Evolutionary conservation across 2,888 invertebrate species (phyloP).

Genomic region (Exocentrus adspersus): DNA sequence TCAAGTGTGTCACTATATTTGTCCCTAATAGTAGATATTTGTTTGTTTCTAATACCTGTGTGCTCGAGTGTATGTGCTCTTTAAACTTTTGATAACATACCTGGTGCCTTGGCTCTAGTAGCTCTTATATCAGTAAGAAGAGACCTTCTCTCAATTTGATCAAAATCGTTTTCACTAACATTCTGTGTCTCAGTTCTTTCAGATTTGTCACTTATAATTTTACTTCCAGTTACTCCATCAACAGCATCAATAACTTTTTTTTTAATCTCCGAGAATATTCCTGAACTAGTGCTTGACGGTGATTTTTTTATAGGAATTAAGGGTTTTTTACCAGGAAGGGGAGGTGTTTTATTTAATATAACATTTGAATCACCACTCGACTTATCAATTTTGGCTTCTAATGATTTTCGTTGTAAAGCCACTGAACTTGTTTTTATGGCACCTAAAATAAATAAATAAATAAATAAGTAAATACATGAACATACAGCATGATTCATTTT

Average conservation of each 20-base stretch:
- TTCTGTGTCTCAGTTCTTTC: constrained; percentile 49
- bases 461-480: too few relatives aligned
- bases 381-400: constrained; percentile 61
- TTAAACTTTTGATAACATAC: constrained; percentile 42
- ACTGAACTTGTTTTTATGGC: constrained; percentile 52
- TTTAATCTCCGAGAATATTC: constrained; percentile 43
- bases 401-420: constrained; percentile 67
- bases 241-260: constrained; percentile 59
- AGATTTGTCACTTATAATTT: constrained; percentile 51
- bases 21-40: too few relatives aligned
- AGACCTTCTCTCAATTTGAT: constrained; percentile 72
- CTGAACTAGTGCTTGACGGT: constrained; percentile 66
- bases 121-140: constrained; percentile 75
- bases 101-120: constrained; percentile 73
- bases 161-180: constrained; percentile 66
- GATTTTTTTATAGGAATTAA: constrained; percentile 74
- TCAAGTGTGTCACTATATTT: too few relatives aligned
- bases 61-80: too few relatives aligned
- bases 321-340: constrained; percentile 70
- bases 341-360: constrained; percentile 62
- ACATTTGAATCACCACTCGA: constrained; percentile 12
- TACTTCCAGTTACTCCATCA: constrained; percentile 66
- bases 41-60: neutral
- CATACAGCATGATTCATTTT: too few relatives aligned
- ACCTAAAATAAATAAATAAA: constrained; percentile 31